phyloP scores from a whole-genome alignment of 2,888 invertebrate genomes.

The Ectemnius continuus region DNA sequence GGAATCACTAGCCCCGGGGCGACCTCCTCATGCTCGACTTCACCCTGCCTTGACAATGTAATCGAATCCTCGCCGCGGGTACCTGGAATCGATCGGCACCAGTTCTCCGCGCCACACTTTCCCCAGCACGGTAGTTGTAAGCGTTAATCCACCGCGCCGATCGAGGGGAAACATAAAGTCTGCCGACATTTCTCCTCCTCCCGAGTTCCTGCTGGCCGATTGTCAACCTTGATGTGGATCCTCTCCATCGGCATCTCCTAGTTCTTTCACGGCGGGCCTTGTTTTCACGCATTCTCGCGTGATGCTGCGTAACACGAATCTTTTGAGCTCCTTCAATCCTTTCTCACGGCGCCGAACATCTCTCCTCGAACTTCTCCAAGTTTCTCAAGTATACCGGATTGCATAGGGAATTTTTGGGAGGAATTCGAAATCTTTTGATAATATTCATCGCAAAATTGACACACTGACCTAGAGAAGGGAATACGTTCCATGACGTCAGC shows the following conservation, averaged over 20 bases:
- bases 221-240: conserved; percentile 3
- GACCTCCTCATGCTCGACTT: conserved; percentile 8
- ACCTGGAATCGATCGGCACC: conserved; percentile 13
- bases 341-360: too few relatives aligned
- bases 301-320: too few relatives aligned
- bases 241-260: not conserved
- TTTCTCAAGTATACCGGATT: too few relatives aligned
- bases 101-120: not conserved
- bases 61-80: conserved; percentile 14
- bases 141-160: conserved; percentile 3
- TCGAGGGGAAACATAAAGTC: conserved; percentile 4
- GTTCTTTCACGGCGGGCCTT: not conserved
- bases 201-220: not conserved
- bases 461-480: conserved; percentile 74
- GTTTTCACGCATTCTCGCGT: not conserved
- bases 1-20: conserved; percentile 1
- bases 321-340: too few relatives aligned
- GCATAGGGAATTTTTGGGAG: too few relatives aligned
- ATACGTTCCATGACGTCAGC: conserved; percentile 72
- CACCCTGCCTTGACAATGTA: conserved; percentile 20
- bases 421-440: not conserved
- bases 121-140: not conserved
- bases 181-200: not conserved
- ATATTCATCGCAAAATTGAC: conserved; percentile 53
- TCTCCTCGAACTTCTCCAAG: too few relatives aligned